Conservation (phyloP, 2,797 vertebrate species). For the Cynodonichthys magdalenae region DNA sequence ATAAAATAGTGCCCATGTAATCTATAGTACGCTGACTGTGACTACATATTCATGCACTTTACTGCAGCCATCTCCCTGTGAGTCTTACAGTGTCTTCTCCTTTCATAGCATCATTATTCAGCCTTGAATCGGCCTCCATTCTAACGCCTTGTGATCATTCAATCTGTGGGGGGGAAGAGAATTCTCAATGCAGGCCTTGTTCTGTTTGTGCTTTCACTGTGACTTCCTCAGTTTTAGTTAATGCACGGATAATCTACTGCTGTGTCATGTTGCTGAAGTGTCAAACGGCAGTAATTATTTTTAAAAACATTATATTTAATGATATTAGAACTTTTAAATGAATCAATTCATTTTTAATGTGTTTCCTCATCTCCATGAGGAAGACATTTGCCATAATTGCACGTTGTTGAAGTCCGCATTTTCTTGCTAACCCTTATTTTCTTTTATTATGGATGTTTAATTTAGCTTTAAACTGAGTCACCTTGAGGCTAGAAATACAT, state of each 20-base stretch:
- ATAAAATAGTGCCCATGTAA: conserved; percentile 4
- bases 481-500: conserved; percentile 55
- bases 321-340: background rate
- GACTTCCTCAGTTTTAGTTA: conserved; percentile 73
- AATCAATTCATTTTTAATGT: background rate
- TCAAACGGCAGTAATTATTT: conserved; percentile 37
- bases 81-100: conserved; percentile 56
- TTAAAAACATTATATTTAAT: background rate
- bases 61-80: conserved; percentile 37
- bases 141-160: conserved; percentile 64
- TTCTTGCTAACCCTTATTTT: background rate
- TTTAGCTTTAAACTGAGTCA: conserved; percentile 43
- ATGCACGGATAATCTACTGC: conserved; percentile 59
- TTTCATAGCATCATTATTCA: conserved; percentile 71
- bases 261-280: conserved; percentile 57
- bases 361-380: conserved; percentile 3
- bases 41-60: conserved; percentile 20
- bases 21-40: conserved; percentile 2
- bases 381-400: conserved; percentile 1
- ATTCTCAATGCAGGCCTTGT: conserved; percentile 76
- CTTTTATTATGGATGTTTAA: conserved; percentile 5
- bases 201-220: conserved; percentile 66
- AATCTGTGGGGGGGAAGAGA: conserved; percentile 39
- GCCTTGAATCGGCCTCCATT: conserved; percentile 68
- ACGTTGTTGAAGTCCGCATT: background rate